These are phyloP conservation scores for Semnornis frantzii DNA, from an alignment of 2,113 vertebrate genomes.

Conservation along the genomic window DNA sequence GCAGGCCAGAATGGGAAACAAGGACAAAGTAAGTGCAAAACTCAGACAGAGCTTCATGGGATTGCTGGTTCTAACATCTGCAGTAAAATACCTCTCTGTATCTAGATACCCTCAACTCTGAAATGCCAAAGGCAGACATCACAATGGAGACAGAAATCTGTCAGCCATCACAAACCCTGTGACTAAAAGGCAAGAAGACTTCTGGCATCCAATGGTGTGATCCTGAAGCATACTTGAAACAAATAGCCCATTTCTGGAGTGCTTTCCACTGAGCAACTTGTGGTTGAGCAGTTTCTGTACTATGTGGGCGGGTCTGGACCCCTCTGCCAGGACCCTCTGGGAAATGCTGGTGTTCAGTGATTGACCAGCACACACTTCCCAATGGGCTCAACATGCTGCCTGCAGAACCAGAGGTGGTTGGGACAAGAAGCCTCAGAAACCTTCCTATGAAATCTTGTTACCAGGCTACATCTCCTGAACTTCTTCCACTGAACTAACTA, in stretches of 20 bases:
- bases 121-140: background rate
- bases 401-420: background rate
- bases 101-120: background rate
- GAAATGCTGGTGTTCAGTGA: background rate
- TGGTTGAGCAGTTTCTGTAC: rapidly evolving
- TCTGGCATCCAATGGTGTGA: background rate
- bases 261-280: background rate
- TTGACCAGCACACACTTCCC: background rate
- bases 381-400: rapidly evolving
- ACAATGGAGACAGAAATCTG: rapidly evolving
- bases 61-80: background rate
- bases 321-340: background rate
- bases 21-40: background rate
- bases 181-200: background rate
- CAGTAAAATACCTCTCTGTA: background rate
- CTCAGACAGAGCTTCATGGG: background rate
- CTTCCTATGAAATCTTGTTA: background rate
- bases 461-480: background rate
- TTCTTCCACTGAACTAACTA: slow-evolving; percentile 13
- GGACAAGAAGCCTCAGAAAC: background rate
- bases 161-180: background rate
- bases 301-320: rapidly evolving
- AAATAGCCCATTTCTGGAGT: background rate
- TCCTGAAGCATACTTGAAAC: background rate
- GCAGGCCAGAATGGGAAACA: background rate